Conservation (phyloP, 2,113 vertebrate species). For the Clupea harengus region DNA sequence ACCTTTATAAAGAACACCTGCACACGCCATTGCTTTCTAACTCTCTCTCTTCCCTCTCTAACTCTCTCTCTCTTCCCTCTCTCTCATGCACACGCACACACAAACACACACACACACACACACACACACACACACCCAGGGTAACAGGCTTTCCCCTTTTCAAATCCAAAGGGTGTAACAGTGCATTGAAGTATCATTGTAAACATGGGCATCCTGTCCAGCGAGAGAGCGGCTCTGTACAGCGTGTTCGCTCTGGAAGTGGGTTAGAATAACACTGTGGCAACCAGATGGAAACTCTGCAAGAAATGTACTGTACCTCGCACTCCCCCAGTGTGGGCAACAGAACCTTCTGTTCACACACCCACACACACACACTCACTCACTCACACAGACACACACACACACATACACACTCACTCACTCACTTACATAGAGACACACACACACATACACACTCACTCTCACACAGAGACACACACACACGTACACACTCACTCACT, state of each 20-base stretch:
- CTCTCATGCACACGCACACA: not conserved
- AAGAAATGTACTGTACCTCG: not conserved
- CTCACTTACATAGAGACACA: not conserved
- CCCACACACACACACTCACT: not conserved
- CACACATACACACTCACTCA: not conserved
- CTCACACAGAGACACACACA: too few relatives aligned
- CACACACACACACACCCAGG: not conserved
- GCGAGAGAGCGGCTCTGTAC: not conserved
- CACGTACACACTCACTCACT: too few relatives aligned
- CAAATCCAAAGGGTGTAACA: not conserved
- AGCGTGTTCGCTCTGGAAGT: not conserved
- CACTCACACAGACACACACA: not conserved
- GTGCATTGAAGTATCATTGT: not conserved
- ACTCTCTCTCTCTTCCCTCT: not conserved
- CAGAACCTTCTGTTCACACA: not conserved
- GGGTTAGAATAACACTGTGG: not conserved
- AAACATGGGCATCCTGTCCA: not conserved
- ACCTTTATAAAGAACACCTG: too few relatives aligned
- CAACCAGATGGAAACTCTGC: not conserved
- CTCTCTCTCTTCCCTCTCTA: not conserved
- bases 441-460: not conserved
- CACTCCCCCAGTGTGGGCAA: not conserved
- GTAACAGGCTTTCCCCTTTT: not conserved
- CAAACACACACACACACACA: not conserved
- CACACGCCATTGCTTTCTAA: too few relatives aligned